Percentiles rank a stretch among this genome's conserved stretches.
Conservation (phyloP, 1,140 invertebrate genomes). For the Anadara kagoshimensis region DNA sequence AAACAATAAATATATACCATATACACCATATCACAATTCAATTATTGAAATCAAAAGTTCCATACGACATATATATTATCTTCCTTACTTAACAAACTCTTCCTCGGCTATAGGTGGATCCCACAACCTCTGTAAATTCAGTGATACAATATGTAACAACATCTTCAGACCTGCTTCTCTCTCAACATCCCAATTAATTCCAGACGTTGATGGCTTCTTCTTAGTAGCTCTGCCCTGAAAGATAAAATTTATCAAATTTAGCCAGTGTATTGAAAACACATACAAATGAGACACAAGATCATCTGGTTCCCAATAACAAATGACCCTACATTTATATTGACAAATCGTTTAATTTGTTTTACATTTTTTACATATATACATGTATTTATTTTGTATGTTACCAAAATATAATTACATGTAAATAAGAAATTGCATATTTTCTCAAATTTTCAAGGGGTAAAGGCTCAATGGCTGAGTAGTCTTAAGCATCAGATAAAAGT, state of each 20-base stretch:
- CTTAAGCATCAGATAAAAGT: too few relatives aligned
- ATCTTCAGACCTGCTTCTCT: conserved; percentile 80
- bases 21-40: background rate
- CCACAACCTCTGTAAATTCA: conserved; percentile 85
- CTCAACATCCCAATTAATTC: conserved; percentile 77
- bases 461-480: too few relatives aligned
- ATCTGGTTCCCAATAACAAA: too few relatives aligned
- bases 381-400: too few relatives aligned
- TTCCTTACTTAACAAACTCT: conserved; percentile 86
- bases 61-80: background rate
- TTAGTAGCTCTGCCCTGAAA: conserved; percentile 60
- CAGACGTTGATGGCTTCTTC: conserved; percentile 49
- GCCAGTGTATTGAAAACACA: too few relatives aligned
- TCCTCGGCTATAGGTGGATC: conserved; percentile 87
- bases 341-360: too few relatives aligned
- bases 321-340: too few relatives aligned
- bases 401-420: too few relatives aligned
- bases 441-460: too few relatives aligned
- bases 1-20: background rate
- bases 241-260: background rate
- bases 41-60: background rate
- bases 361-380: too few relatives aligned
- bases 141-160: conserved; percentile 80
- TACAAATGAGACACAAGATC: too few relatives aligned
- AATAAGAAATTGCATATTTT: too few relatives aligned